These are phyloP conservation scores for Urosaurus nigricauda DNA, from an alignment of 2,797 vertebrate genomes.

Conservation along the genomic window DNA sequence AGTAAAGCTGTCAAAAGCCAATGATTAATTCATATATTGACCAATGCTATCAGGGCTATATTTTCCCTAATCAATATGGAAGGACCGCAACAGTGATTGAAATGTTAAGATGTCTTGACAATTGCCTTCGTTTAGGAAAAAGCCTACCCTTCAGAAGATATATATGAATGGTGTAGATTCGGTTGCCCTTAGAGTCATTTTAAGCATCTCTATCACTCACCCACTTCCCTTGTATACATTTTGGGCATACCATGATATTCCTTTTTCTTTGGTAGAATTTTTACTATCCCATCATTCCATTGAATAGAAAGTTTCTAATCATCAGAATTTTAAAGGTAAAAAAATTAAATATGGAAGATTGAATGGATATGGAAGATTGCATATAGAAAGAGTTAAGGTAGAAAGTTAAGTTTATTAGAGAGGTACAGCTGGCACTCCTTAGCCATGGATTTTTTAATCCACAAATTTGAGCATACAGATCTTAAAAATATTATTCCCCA, in stretches of 20 bases:
- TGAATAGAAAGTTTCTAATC: neutral
- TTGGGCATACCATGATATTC: too few relatives aligned
- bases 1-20: slow-evolving; percentile 66
- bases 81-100: slow-evolving; percentile 70
- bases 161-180: neutral
- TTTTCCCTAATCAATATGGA: slow-evolving; percentile 76
- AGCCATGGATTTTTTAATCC: too few relatives aligned
- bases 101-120: slow-evolving; percentile 62
- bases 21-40: slow-evolving; percentile 70
- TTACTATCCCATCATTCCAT: neutral
- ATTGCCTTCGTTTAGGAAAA: slow-evolving; percentile 52
- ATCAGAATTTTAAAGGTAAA: neutral
- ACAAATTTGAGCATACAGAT: too few relatives aligned
- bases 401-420: too few relatives aligned
- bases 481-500: too few relatives aligned
- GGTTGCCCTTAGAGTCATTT: too few relatives aligned
- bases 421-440: too few relatives aligned
- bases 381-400: too few relatives aligned
- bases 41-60: slow-evolving; percentile 72
- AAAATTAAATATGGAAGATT: too few relatives aligned
- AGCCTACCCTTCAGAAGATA: neutral
- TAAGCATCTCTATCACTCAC: too few relatives aligned
- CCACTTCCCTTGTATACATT: too few relatives aligned
- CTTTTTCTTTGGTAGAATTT: neutral
- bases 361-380: too few relatives aligned